Evolutionary conservation across 1,140 invertebrate species (phyloP), one percentile per base, ranked within the genome.

Genomic region (Tribolium castaneum): DNA sequence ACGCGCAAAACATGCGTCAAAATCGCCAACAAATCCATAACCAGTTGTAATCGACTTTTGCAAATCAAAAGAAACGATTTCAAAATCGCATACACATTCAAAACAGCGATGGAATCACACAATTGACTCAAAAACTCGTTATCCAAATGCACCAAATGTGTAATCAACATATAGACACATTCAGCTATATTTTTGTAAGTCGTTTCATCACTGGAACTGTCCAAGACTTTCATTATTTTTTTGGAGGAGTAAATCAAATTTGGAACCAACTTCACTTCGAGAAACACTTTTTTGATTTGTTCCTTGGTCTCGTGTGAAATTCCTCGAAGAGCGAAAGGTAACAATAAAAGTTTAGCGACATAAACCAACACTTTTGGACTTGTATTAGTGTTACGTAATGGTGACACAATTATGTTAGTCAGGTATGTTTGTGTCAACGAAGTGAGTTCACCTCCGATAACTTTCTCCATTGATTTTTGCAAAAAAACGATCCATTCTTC

Each of bases 401-500:
- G 92, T 0, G 92, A 92, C 6, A 94, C 90, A 76, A 94, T 91
- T 50, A 86, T 83, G 79, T 85, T 86, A 73, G 94, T 91, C 83
- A 94, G 91, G 84, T 93, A 93, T 22, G 92, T 88, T 82, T 95
- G 92, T 10, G 91, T 90, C 0, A 95, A 86, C 1, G 92, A 93
- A 76, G 90, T 91, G 1, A 94, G 89, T 85, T 95, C 93, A 0
- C 93, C 93, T 49, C 92, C 90, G 86, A 95, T 91, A 0, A 95
- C 89, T 86, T 93, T 92, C 83, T 89, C 90, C 81, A 92, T 91
- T 56, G 91, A 91, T 49, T 90, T 89, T 82, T 93, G 91, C 2
- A 95, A 78, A 88, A 95, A 91, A 66, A 92, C 90, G 84, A 94
- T 89, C 94, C 94, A 96, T 86, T 96, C 94, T 78, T 95, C 94